These are phyloP conservation scores for Caloenas nicobarica DNA, from an alignment of 2,113 vertebrate species.

Conservation along the genomic window DNA sequence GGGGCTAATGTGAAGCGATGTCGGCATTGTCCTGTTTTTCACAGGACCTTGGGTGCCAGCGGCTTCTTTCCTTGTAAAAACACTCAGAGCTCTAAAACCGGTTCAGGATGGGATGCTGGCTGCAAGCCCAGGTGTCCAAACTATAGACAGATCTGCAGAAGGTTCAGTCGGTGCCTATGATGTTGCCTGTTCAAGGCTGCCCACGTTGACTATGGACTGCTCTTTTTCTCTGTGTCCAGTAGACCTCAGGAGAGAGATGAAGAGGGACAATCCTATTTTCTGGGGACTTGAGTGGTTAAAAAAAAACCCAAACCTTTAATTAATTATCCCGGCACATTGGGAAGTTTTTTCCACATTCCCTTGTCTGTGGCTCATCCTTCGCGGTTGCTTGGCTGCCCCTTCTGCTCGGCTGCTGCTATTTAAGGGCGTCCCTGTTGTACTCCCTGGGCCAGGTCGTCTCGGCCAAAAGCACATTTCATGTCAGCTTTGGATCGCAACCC, in stretches of 20 bases:
- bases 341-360: conserved; percentile 1
- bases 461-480: conserved; percentile 30
- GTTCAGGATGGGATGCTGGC: background rate
- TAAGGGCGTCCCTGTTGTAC: conserved; percentile 18
- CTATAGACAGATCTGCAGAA: background rate
- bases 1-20: background rate
- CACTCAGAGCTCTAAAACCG: background rate
- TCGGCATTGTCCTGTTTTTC: background rate
- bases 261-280: background rate
- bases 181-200: background rate
- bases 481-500: background rate
- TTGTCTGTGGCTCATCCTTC: conserved; percentile 15
- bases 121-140: background rate
- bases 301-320: background rate
- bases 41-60: background rate
- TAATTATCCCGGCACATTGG: background rate
- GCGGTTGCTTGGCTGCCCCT: conserved; percentile 26
- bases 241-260: background rate
- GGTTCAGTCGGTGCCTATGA: background rate
- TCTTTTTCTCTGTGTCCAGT: background rate
- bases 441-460: background rate
- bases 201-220: background rate
- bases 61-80: background rate
- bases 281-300: background rate
- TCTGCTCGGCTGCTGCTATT: background rate